Evolutionary conservation across 2,113 vertebrate genomes (phyloP).

Genomic region (Pseudolaguvia tuberculata): DNA sequence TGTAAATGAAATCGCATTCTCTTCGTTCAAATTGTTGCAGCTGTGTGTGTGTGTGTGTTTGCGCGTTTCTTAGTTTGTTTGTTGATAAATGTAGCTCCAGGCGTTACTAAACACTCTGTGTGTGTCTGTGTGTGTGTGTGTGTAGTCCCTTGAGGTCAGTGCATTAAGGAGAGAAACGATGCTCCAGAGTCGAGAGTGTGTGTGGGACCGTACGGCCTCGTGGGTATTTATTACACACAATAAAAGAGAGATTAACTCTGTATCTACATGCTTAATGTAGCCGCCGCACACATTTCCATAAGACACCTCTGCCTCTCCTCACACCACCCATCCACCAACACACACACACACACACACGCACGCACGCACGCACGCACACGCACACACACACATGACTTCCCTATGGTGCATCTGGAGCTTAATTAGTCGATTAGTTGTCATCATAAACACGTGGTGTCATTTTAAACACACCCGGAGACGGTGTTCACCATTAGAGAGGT

Average conservation of each 20-base stretch:
- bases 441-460: slow-evolving; percentile 65
- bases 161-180: slow-evolving; percentile 64
- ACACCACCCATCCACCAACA: slow-evolving; percentile 47
- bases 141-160: slow-evolving; percentile 60
- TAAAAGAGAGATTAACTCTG: slow-evolving; percentile 78
- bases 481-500: slow-evolving; percentile 70
- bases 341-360: too few species aligned
- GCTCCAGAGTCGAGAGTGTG: slow-evolving; percentile 60
- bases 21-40: background rate
- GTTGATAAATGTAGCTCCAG: slow-evolving; percentile 22
- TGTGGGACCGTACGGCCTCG: slow-evolving; percentile 66
- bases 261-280: slow-evolving; percentile 79
- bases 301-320: slow-evolving; percentile 58
- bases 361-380: slow-evolving; percentile 30
- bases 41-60: slow-evolving; percentile 25
- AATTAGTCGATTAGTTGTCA: slow-evolving; percentile 74
- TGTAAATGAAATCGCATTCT: slow-evolving; percentile 12
- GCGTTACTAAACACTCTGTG: slow-evolving; percentile 51
- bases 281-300: slow-evolving; percentile 49
- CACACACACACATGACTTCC: slow-evolving; percentile 34
- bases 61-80: background rate
- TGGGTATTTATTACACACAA: slow-evolving; percentile 79
- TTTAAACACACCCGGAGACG: slow-evolving; percentile 69
- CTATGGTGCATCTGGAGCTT: slow-evolving; percentile 66
- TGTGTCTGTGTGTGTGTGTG: background rate